Evolutionary conservation across 2,888 invertebrate species (phyloP).

Genomic region (Eumerus sabulonum): DNA sequence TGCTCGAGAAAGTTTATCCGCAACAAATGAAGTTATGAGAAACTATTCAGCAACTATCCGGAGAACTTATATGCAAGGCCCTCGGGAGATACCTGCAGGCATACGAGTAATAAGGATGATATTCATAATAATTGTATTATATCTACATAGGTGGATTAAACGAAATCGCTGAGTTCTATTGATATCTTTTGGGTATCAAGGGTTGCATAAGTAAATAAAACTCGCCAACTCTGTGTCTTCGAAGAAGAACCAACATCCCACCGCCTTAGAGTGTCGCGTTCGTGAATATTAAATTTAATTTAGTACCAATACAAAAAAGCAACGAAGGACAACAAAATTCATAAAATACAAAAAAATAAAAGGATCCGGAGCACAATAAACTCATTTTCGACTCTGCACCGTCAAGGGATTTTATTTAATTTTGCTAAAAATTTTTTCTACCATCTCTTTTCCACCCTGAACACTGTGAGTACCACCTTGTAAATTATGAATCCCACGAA

Average conservation of each 20-base stretch:
- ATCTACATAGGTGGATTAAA: constrained; percentile 36
- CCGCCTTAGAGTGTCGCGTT: constrained; percentile 27
- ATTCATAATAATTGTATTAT: constrained; percentile 56
- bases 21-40: neutral
- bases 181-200: constrained; percentile 12
- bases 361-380: constrained; percentile 24
- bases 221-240: neutral
- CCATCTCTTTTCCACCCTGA: constrained; percentile 25
- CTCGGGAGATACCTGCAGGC: constrained; percentile 31
- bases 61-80: constrained; percentile 31
- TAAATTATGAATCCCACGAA: constrained; percentile 58
- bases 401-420: constrained; percentile 62
- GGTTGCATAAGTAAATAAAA: constrained; percentile 23
- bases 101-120: constrained; percentile 47
- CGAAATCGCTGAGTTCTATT: constrained; percentile 24
- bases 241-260: constrained; percentile 1
- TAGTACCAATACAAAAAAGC: constrained; percentile 24
- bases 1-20: neutral
- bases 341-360: constrained; percentile 5
- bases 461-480: constrained; percentile 44
- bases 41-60: constrained; percentile 32
- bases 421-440: constrained; percentile 47
- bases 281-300: constrained; percentile 52
- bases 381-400: constrained; percentile 37
- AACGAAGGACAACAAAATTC: constrained; percentile 12